Evolutionary conservation across 1,140 invertebrate genomes (phyloP).

Genomic region (Babylonia areolata): DNA sequence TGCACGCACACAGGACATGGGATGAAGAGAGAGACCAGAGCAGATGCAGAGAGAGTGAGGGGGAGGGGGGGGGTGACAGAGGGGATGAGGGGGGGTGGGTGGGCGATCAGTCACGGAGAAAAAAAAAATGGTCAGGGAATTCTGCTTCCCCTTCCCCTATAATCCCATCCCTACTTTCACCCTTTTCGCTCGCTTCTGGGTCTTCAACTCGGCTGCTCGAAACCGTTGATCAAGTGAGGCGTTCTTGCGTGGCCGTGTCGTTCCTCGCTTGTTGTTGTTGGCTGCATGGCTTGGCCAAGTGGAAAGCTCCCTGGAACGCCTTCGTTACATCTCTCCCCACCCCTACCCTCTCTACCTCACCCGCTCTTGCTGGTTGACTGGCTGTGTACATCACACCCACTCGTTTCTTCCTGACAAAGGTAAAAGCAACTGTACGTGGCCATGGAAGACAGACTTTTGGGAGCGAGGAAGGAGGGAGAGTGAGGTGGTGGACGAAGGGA

Average conservation of each 20-base stretch:
- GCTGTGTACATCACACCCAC: too few relatives aligned
- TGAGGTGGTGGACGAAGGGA: background rate
- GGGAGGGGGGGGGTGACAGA: background rate
- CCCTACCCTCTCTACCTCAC: background rate
- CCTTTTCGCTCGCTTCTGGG: background rate
- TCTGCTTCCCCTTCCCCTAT: background rate
- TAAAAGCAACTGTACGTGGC: background rate
- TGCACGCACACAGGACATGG: background rate
- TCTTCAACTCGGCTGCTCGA: background rate
- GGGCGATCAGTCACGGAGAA: background rate
- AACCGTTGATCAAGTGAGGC: conserved; percentile 20
- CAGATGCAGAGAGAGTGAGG: background rate
- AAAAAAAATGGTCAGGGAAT: too few relatives aligned
- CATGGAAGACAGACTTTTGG: background rate
- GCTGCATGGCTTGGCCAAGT: background rate
- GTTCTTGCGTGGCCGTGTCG: conserved; percentile 22
- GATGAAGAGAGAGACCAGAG: background rate
- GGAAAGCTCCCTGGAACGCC: too few relatives aligned
- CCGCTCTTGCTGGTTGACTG: too few relatives aligned
- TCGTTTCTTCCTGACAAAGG: background rate
- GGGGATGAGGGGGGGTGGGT: background rate
- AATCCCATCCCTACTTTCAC: background rate
- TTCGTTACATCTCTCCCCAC: background rate
- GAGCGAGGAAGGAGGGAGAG: background rate
- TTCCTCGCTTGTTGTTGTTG: too few relatives aligned